A percentile compares a stretch with the other conserved stretches of the same genome.
Conservation (phyloP, 2,797 vertebrate species). For the Gymnocypris eckloni region DNA sequence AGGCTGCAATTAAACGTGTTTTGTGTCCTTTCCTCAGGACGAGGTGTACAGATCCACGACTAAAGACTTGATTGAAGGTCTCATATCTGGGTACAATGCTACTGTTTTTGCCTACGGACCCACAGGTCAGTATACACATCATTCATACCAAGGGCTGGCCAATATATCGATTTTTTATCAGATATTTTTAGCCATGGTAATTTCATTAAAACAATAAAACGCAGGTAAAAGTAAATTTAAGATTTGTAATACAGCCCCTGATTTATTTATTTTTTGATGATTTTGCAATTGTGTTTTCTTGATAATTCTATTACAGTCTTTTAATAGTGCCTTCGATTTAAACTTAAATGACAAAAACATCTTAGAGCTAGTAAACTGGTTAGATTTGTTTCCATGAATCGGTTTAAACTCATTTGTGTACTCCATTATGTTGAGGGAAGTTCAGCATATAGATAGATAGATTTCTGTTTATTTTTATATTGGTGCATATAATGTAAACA, state of each 20-base stretch:
- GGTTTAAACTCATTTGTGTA: neutral
- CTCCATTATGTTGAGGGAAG: neutral
- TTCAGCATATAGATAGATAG: neutral
- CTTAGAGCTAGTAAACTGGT: neutral
- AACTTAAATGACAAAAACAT: neutral
- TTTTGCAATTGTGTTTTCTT: neutral
- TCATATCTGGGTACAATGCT: slow-evolving; percentile 92
- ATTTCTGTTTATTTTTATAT: too few species aligned
- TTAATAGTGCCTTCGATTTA: neutral
- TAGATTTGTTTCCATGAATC: neutral
- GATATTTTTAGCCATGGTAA: neutral
- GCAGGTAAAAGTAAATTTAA: neutral
- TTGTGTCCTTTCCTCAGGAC: slow-evolving; percentile 75
- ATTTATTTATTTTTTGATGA: too few species aligned
- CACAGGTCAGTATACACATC: slow-evolving; percentile 79
- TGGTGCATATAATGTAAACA: too few species aligned
- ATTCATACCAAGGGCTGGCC: neutral
- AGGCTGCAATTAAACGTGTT: neutral
- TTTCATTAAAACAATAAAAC: neutral
- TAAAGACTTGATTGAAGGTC: slow-evolving; percentile 85
- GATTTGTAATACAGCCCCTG: neutral
- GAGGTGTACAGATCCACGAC: slow-evolving; percentile 90
- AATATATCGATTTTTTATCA: neutral
- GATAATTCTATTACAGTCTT: neutral
- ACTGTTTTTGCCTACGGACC: slow-evolving; percentile 94